phyloP scores from a whole-genome alignment of 2,888 invertebrate genomes.

The Ennomos fuscantarius region DNA sequence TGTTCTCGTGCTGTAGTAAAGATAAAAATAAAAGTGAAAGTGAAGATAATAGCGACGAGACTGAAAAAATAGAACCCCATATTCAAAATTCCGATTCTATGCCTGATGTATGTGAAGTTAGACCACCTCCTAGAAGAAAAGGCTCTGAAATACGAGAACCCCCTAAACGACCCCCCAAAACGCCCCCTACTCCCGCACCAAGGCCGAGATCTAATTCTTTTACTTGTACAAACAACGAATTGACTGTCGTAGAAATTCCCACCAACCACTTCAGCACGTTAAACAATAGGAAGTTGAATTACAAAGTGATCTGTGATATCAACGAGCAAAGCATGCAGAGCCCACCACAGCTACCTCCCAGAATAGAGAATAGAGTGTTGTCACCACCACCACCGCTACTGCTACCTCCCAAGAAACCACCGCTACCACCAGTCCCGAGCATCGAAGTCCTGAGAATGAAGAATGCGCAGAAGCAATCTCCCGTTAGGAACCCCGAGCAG shows the following conservation, averaged over 20 bases:
- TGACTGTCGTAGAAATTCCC: slow-evolving; percentile 73
- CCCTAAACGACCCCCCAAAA: slow-evolving; percentile 89
- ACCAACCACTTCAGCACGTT: slow-evolving; percentile 77
- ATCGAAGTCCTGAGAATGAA: slow-evolving; percentile 86
- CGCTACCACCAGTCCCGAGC: slow-evolving; percentile 89
- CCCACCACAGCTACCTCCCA: slow-evolving; percentile 84
- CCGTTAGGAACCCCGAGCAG: slow-evolving; percentile 73
- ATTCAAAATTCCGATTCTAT: slow-evolving; percentile 74
- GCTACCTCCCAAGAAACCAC: slow-evolving; percentile 89
- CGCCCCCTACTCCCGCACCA: slow-evolving; percentile 76
- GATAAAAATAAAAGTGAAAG: slow-evolving; percentile 82
- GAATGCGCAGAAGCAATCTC: slow-evolving; percentile 73
- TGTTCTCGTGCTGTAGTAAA: slow-evolving; percentile 90
- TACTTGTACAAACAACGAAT: slow-evolving; percentile 74
- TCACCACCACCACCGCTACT: slow-evolving; percentile 82
- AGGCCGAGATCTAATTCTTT: slow-evolving; percentile 86
- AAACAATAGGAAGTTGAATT: slow-evolving; percentile 75
- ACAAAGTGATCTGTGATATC: slow-evolving; percentile 76
- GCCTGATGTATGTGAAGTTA: slow-evolving; percentile 81
- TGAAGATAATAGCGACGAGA: slow-evolving; percentile 78
- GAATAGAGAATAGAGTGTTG: slow-evolving; percentile 68
- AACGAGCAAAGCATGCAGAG: slow-evolving; percentile 66
- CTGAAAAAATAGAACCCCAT: slow-evolving; percentile 64
- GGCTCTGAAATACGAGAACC: slow-evolving; percentile 84
- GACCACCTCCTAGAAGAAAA: slow-evolving; percentile 87